A percentile compares a stretch with the other conserved stretches of the same genome.
phyloP scores from a whole-genome alignment of 2,888 invertebrate genomes.

The Microctonus aethiopoides region DNA sequence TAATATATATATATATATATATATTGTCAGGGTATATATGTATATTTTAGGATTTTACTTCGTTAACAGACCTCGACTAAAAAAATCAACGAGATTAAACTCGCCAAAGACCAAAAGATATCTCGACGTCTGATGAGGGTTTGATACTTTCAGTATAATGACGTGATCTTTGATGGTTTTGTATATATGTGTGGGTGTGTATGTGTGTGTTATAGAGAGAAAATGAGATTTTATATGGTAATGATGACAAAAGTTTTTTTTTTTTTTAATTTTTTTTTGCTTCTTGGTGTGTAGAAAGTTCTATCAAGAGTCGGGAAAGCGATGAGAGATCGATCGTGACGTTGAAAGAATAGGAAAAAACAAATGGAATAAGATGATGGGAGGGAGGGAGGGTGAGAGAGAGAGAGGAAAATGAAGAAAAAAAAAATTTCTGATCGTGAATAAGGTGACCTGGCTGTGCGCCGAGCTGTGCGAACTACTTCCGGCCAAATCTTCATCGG shows the following conservation, averaged over 20 bases:
- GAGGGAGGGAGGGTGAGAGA: background rate
- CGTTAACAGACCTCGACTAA: constrained; percentile 36
- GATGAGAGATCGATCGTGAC: constrained; percentile 23
- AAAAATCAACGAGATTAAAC: constrained; percentile 32
- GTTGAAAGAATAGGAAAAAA: background rate
- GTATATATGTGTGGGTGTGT: no score
- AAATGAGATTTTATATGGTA: constrained; percentile 6
- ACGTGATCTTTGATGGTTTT: background rate
- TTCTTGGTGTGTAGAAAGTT: constrained; percentile 26
- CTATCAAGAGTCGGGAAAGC: constrained; percentile 4
- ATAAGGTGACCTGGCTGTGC: constrained; percentile 51
- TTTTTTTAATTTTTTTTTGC: background rate
- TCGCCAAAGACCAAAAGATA: constrained; percentile 26
- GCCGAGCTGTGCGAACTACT: constrained; percentile 50
- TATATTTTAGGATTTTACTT: constrained; percentile 24
- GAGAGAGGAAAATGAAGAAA: constrained; percentile 11
- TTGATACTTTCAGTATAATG: constrained; percentile 10
- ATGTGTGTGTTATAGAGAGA: background rate
- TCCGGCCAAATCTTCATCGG: constrained; percentile 47
- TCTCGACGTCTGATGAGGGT: background rate
- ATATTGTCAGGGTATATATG: background rate
- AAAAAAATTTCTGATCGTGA: constrained; percentile 20
- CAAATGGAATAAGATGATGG: background rate
- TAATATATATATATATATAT: background rate
- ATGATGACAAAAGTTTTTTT: background rate